Evolutionary conservation across 92 coral and sea anemone species (phyloP).

Genomic region (Meandrina meandrites): DNA sequence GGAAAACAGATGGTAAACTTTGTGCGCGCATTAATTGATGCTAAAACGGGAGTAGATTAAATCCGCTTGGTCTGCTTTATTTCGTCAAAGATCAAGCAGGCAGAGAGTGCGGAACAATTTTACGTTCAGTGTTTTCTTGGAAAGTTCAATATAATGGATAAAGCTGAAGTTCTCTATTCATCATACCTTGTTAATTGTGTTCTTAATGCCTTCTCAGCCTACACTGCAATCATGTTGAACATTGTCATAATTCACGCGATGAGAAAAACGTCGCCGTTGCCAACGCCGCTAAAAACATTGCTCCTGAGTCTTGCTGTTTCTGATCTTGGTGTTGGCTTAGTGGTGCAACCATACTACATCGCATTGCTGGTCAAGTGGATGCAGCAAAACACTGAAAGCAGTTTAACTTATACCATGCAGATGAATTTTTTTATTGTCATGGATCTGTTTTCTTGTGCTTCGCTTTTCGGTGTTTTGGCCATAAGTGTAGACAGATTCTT

Average conservation of each 20-base stretch:
- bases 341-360: not conserved
- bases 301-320: not conserved
- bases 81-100: too few relatives aligned
- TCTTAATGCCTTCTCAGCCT: not conserved
- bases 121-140: too few relatives aligned
- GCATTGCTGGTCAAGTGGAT: not conserved
- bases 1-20: too few relatives aligned
- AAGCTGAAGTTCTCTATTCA: not conserved
- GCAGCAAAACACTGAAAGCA: not conserved
- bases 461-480: not conserved
- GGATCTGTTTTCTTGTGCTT: not conserved
- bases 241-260: not conserved
- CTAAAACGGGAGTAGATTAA: too few relatives aligned
- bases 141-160: not conserved
- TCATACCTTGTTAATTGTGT: not conserved
- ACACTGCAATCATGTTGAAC: not conserved
- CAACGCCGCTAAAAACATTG: not conserved
- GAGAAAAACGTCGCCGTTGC: not conserved
- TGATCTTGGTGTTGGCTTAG: not conserved
- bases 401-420: too few relatives aligned
- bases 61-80: too few relatives aligned
- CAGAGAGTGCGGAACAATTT: too few relatives aligned
- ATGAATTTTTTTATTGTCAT: too few relatives aligned
- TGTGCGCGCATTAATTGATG: too few relatives aligned
- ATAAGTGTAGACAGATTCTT: conserved; percentile 22